phyloP scores from a whole-genome alignment of 2,888 invertebrate genomes.

The Heliconius hortense region DNA sequence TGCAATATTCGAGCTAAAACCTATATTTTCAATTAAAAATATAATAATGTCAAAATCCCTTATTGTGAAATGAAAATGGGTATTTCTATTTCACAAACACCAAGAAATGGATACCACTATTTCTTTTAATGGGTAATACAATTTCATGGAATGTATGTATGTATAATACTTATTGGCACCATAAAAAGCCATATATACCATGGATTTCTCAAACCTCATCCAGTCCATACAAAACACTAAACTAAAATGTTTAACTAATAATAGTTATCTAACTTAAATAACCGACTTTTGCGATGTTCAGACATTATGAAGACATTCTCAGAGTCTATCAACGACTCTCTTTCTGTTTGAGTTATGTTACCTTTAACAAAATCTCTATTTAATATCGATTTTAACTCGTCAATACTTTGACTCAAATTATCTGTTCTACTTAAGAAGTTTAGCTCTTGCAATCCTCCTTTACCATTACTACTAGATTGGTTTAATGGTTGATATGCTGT shows the following conservation, averaged over 20 bases:
- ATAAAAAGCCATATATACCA: background rate
- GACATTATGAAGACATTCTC: slow-evolving; percentile 72
- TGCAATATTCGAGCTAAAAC: background rate
- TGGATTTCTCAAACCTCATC: background rate
- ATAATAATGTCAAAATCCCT: background rate
- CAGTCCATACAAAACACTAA: slow-evolving; percentile 34
- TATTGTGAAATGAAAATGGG: background rate
- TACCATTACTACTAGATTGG: slow-evolving; percentile 37
- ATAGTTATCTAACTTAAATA: slow-evolving; percentile 53
- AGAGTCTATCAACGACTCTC: slow-evolving; percentile 65
- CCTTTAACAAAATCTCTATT: slow-evolving; percentile 63
- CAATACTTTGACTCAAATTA: slow-evolving; percentile 56
- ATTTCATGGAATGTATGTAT: background rate
- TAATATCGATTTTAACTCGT: slow-evolving; percentile 58
- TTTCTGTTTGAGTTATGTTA: slow-evolving; percentile 61
- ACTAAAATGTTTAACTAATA: slow-evolving; percentile 41
- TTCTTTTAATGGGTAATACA: background rate
- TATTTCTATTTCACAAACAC: slow-evolving; percentile 2
- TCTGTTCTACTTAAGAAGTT: slow-evolving; percentile 53
- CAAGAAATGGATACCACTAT: background rate
- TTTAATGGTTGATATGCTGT: slow-evolving; percentile 71
- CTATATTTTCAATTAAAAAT: background rate
- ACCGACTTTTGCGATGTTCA: slow-evolving; percentile 61
- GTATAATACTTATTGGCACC: slow-evolving; percentile 14
- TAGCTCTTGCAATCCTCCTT: slow-evolving; percentile 56